Evolutionary conservation across 2,113 vertebrate genomes (phyloP), one percentile per base, ranked within the genome.

Genomic region (Vombatus ursinus): DNA sequence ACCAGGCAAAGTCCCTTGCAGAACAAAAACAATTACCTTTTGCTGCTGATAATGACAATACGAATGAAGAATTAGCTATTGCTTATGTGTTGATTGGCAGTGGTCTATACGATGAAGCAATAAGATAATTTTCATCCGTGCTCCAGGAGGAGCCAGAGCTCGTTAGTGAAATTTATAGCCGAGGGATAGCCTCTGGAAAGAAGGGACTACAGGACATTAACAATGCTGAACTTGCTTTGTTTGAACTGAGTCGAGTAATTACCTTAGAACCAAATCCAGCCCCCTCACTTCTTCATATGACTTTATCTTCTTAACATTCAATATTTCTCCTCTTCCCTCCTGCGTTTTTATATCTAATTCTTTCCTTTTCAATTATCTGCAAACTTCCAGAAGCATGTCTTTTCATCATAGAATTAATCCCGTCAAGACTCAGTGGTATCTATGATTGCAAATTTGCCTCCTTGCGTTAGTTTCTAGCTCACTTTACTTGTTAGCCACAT

Each of bases 1-100:
- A 98, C 97, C 99, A 99, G 98, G 99, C 99, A 14, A 99, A 99
- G 98, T 96, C 99, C 94, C 99, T 99, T 96, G 99, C 99, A 57
- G 99, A 99, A 92, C 99, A 99, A 96, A 99, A 99, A 94, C 99
- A 99, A 97, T 99, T 99, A 98, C 99, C 99, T 1, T 99, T 99
- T 98, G 99, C 99, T 31, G 99, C 99, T 49, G 99, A 99, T 50
- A 99, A 99, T 97, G 99, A 98, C 95, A 99, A 98, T 98, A 99
- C 99, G 95, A 99, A 99, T 95, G 99, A 99, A 97, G 99, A 99
- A 95, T 97, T 99, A 99, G 99, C 99, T 91, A 99, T 99, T 96
- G 99, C 99, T 50, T 99, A 99, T 0, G 99, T 99, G 96, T 98
- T 99, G 98, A 99, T 99, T 95, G 99, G 99, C 96, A 99, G 99